Percentiles rank a stretch among this genome's conserved stretches.
phyloP scores from a whole-genome alignment of 2,113 vertebrate species.

The Thalassarche chlororhynchos region DNA sequence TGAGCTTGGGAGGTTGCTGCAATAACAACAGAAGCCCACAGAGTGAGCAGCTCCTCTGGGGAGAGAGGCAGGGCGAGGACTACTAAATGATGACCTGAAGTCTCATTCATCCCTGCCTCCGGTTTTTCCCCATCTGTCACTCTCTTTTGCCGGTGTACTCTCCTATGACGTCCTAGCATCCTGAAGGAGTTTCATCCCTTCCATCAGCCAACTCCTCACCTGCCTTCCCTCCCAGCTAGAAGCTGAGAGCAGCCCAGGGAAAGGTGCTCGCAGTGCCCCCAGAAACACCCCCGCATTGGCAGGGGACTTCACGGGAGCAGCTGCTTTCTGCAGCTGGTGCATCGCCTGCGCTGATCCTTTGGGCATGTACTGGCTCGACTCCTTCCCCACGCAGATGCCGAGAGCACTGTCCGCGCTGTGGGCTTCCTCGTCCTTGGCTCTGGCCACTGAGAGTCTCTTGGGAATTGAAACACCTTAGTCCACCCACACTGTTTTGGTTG shows the following conservation, averaged over 20 bases:
- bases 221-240: background rate
- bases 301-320: background rate
- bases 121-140: background rate
- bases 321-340: background rate
- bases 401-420: background rate
- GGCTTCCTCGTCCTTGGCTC: background rate
- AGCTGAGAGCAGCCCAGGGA: background rate
- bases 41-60: background rate
- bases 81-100: background rate
- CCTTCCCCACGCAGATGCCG: background rate
- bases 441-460: background rate
- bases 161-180: background rate
- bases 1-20: background rate
- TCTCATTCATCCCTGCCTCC: background rate
- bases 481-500: background rate
- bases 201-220: background rate
- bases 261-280: background rate
- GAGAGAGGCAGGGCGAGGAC: background rate
- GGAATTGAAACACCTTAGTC: background rate
- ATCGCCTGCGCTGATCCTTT: background rate
- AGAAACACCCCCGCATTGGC: background rate
- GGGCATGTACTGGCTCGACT: rapidly evolving
- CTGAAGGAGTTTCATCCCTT: background rate
- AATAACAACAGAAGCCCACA: background rate
- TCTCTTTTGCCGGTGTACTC: background rate